Conservation (phyloP, 2,113 vertebrate genomes). For the Silurus meridionalis region DNA sequence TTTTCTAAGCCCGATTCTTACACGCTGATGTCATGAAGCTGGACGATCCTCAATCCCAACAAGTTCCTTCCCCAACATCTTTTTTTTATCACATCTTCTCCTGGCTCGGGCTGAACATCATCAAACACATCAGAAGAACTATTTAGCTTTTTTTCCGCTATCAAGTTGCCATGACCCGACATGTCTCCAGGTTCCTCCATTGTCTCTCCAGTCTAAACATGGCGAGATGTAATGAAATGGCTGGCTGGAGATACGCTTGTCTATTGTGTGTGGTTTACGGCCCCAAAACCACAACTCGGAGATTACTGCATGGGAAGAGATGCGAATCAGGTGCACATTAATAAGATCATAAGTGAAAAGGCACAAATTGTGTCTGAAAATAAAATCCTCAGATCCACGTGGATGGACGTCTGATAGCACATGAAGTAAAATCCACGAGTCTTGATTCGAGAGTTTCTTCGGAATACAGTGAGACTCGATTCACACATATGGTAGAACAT, state of each 20-base stretch:
- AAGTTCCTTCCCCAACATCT: background rate
- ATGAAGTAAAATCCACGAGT: background rate
- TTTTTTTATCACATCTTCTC: background rate
- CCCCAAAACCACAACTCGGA: background rate
- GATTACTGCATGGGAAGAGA: background rate
- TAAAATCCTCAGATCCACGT: background rate
- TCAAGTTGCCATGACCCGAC: background rate
- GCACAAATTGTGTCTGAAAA: background rate
- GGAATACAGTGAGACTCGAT: background rate
- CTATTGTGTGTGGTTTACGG: background rate
- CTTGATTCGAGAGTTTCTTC: too few species aligned
- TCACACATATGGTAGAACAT: constrained; percentile 26
- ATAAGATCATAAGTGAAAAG: background rate
- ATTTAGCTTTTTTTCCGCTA: background rate
- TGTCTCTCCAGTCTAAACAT: constrained; percentile 13
- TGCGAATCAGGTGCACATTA: background rate
- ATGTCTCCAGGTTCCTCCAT: background rate
- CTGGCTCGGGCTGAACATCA: background rate
- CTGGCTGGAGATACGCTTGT: background rate
- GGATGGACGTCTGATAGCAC: background rate
- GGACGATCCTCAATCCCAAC: background rate
- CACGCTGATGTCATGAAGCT: background rate
- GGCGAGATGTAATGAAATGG: background rate
- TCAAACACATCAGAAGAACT: background rate
- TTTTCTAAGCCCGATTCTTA: background rate